A percentile compares a stretch with the other conserved stretches of the same genome.
Conservation (phyloP, 2,113 vertebrate genomes). For the Fukomys damarensis region DNA sequence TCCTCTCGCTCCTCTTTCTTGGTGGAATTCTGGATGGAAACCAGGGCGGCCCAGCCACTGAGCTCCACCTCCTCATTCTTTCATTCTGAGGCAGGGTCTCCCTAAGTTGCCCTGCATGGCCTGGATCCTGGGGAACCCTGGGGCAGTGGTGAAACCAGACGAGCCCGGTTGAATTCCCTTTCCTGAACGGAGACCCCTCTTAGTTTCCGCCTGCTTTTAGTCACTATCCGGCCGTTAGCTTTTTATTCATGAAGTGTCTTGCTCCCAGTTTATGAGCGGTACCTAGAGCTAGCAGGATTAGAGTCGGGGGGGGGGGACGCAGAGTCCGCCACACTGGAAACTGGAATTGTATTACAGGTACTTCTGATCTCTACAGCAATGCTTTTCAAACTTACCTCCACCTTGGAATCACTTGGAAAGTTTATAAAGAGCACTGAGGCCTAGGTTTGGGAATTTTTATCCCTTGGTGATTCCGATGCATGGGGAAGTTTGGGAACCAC, state of each 20-base stretch:
- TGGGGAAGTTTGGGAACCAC: background rate
- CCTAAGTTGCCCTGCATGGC: background rate
- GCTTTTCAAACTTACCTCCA: background rate
- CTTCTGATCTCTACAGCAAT: background rate
- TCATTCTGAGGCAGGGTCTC: background rate
- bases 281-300: background rate
- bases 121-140: background rate
- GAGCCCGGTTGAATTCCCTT: background rate
- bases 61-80: background rate
- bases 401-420: background rate
- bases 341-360: background rate
- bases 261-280: background rate
- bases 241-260: background rate
- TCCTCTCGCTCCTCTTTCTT: too few species aligned
- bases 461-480: background rate
- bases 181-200: background rate
- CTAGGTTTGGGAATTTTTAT: background rate
- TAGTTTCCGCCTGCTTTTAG: background rate
- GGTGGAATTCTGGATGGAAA: background rate
- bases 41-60: background rate
- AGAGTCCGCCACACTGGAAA: background rate
- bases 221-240: background rate
- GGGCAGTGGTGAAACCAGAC: background rate
- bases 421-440: background rate
- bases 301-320: background rate